Base-by-base conservation (phyloP, 2,113 vertebrate species). In the Tachysurus fulvidraco region DNA sequence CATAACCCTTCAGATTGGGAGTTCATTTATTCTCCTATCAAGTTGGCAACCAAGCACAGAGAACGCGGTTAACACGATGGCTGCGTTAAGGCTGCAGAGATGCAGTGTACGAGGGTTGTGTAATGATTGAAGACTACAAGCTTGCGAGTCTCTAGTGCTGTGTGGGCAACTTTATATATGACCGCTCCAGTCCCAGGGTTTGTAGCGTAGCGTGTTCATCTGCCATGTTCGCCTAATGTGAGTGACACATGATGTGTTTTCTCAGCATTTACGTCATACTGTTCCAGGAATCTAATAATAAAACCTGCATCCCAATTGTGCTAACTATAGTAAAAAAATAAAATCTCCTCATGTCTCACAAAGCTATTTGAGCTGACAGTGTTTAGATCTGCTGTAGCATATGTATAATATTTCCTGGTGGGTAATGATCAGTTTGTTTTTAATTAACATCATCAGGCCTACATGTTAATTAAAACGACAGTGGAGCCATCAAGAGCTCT, bases 401-500 rank as follows among this genome's bases (percentile, higher is more conserved):
- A 87, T 19, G 60, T 89, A 87, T 91, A 88, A 93, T 93, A 89
- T 93, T 92, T 91, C 85, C 86, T 91, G 84, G 89, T 90, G 90
- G 89, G 87, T 89, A 92, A 92, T 92, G 64, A 86, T 90, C 90
- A 89, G 91, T 91, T 90, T 92, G 89, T 88, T 91, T 94, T 95
- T 93, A 95, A 94, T 94, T 93, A 94, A 92, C 93, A 93, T 93
- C 91, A 90, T 89, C 90, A 86, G 92, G 92, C 92, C 91, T 92
- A 91, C 88, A 86, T 91, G 92, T 93, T 95, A 94, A 95, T 95
- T 95, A 94, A 89, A 93, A 93, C 91, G 76, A 74, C 85, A 92
- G 89, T 91, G 89, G 91, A 93, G 92, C 91, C 91, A 67, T 91
- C 85, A 30, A 84, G 85, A 79, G 88, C 82, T 94, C 93, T 93